These are phyloP conservation scores for Alloplasta piceator DNA, from an alignment of 2,888 invertebrate species.

Conservation along the genomic window DNA sequence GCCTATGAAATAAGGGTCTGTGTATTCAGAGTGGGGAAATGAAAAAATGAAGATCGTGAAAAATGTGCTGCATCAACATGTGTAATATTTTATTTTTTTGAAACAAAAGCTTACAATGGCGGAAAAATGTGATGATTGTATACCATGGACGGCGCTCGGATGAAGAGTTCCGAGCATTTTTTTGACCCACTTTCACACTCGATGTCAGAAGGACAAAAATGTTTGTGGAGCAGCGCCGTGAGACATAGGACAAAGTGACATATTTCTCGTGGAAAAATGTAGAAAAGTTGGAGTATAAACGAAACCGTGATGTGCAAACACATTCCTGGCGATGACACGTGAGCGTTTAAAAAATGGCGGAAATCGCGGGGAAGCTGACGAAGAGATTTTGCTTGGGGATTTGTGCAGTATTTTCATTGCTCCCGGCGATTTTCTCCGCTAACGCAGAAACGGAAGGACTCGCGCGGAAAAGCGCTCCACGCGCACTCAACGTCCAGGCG, in stretches of 20 bases:
- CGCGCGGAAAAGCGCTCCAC: slow-evolving; percentile 57
- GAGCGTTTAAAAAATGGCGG: slow-evolving; percentile 51
- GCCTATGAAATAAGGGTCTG: too few species aligned
- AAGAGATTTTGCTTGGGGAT: slow-evolving; percentile 36
- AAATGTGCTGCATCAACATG: too few species aligned
- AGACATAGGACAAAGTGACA: neutral
- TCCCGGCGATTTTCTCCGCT: slow-evolving; percentile 57
- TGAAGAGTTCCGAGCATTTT: neutral
- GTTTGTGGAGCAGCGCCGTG: slow-evolving; percentile 37
- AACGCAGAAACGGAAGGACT: slow-evolving; percentile 50
- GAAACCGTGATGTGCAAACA: slow-evolving; percentile 50
- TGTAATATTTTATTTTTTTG: too few species aligned
- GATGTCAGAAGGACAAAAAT: slow-evolving; percentile 8
- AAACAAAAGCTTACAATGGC: too few species aligned
- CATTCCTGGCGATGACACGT: slow-evolving; percentile 51
- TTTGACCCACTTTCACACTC: slow-evolving; percentile 32
- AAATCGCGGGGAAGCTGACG: neutral
- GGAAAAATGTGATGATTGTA: too few species aligned
- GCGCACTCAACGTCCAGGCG: slow-evolving; percentile 37
- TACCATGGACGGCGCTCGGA: neutral
- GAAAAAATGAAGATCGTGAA: too few species aligned
- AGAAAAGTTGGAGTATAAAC: slow-evolving; percentile 31
- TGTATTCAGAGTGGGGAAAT: too few species aligned
- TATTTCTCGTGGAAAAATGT: slow-evolving; percentile 14
- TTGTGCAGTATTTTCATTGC: slow-evolving; percentile 67